Conservation (phyloP, 2,113 vertebrate species). For the Rhinoderma darwinii region DNA sequence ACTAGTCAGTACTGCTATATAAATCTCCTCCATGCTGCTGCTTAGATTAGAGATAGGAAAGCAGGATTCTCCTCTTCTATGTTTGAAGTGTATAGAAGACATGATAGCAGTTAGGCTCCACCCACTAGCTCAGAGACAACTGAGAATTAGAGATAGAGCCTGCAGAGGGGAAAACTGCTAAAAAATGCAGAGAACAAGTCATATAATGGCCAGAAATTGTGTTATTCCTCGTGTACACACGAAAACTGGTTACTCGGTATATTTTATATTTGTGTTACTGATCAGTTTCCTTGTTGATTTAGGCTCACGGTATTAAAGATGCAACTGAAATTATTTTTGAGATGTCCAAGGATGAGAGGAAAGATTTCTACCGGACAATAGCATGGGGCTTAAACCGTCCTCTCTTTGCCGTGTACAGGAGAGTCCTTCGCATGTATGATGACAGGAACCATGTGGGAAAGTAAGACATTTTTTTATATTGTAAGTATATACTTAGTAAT, state of each 20-base stretch:
- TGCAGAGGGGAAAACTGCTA: no score
- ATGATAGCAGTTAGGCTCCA: no score
- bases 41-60: no score
- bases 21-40: no score
- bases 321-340: slow-evolving; percentile 98
- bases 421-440: slow-evolving; percentile 98
- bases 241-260: background rate
- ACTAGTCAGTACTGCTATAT: no score
- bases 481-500: background rate
- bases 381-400: slow-evolving; percentile 94
- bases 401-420: slow-evolving; percentile 96
- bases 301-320: slow-evolving; percentile 94
- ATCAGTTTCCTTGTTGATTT: slow-evolving; percentile 54
- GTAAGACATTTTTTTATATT: slow-evolving; percentile 75
- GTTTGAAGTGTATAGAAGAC: no score
- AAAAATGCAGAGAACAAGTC: no score
- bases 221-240: no score
- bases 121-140: no score
- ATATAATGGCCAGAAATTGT: no score
- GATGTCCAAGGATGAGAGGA: slow-evolving; percentile 99
- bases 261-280: background rate
- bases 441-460: slow-evolving; percentile 99
- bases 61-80: no score
- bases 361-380: slow-evolving; percentile 98
- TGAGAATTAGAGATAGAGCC: no score